Percentiles rank a stretch among this genome's conserved stretches.
These are phyloP conservation scores for Epiblema foenella DNA, from an alignment of 2,888 invertebrate species.

Conservation along the genomic window DNA sequence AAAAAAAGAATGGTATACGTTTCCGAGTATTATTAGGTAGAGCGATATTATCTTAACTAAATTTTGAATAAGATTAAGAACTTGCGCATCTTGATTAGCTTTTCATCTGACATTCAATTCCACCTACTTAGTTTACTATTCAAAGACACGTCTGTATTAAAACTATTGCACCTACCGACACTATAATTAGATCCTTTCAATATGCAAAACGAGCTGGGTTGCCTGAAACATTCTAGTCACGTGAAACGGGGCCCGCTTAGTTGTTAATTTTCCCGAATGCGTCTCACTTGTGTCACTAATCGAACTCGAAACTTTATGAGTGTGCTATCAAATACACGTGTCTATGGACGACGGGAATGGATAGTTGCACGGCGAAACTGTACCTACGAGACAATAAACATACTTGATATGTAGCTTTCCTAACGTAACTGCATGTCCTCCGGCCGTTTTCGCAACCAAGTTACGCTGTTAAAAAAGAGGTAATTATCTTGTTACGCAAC, in stretches of 20 bases:
- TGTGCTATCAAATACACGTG: slow-evolving; percentile 49
- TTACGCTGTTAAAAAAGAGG: too few species aligned
- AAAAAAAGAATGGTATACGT: neutral
- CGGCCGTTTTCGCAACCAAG: too few species aligned
- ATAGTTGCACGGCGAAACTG: slow-evolving; percentile 17
- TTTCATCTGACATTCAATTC: slow-evolving; percentile 24
- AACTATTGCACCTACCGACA: slow-evolving; percentile 33
- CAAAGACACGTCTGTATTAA: slow-evolving; percentile 29
- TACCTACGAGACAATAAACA: slow-evolving; percentile 23
- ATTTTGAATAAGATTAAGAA: neutral
- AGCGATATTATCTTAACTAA: neutral
- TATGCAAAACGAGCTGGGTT: slow-evolving; percentile 35
- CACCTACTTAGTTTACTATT: slow-evolving; percentile 21
- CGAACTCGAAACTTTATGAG: slow-evolving; percentile 70
- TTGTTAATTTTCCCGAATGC: slow-evolving; percentile 65
- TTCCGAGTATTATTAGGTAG: neutral
- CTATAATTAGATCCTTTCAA: slow-evolving; percentile 39
- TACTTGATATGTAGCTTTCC: slow-evolving; percentile 11
- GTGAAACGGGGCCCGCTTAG: slow-evolving; percentile 61
- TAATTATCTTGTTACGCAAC: too few species aligned
- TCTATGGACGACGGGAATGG: slow-evolving; percentile 33
- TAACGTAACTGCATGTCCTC: too few species aligned
- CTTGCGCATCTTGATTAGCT: slow-evolving; percentile 10
- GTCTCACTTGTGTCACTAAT: slow-evolving; percentile 67
- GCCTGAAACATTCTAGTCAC: slow-evolving; percentile 65